Evolutionary conservation across 2,113 vertebrate genomes (phyloP).

Genomic region (Lophochroa leadbeateri): DNA sequence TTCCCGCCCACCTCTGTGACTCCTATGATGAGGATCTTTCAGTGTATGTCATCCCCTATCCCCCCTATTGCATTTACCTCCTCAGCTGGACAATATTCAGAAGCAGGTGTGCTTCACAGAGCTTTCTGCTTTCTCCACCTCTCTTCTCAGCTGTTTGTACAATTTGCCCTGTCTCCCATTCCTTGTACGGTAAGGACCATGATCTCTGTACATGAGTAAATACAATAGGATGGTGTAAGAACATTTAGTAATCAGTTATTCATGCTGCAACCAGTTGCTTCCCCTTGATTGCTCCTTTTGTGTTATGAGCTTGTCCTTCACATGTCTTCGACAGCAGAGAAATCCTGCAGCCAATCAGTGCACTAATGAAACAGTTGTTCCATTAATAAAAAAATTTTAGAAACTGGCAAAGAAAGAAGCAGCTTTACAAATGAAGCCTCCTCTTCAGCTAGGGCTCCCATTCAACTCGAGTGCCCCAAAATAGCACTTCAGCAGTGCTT

Average conservation of each 20-base stretch:
- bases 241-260: not conserved
- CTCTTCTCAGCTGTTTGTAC: not conserved
- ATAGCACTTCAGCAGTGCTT: not conserved
- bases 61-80: not conserved
- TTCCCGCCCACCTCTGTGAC: accelerated
- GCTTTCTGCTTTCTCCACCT: not conserved
- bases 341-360: constrained; percentile 23
- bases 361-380: constrained; percentile 44
- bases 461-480: not conserved
- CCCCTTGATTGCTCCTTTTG: constrained; percentile 41
- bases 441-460: not conserved
- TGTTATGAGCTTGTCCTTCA: constrained; percentile 40
- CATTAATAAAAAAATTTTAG: constrained; percentile 25
- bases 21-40: not conserved
- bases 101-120: not conserved
- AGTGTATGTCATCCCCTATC: accelerated
- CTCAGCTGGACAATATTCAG: not conserved
- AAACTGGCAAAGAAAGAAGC: not conserved
- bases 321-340: not conserved
- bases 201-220: not conserved
- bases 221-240: not conserved
- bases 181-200: accelerated
- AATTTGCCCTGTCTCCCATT: not conserved
- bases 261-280: not conserved
- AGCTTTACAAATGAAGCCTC: constrained; percentile 6